phyloP scores from a whole-genome alignment of 2,888 invertebrate species.

The Mesorhabditis sp. region DNA sequence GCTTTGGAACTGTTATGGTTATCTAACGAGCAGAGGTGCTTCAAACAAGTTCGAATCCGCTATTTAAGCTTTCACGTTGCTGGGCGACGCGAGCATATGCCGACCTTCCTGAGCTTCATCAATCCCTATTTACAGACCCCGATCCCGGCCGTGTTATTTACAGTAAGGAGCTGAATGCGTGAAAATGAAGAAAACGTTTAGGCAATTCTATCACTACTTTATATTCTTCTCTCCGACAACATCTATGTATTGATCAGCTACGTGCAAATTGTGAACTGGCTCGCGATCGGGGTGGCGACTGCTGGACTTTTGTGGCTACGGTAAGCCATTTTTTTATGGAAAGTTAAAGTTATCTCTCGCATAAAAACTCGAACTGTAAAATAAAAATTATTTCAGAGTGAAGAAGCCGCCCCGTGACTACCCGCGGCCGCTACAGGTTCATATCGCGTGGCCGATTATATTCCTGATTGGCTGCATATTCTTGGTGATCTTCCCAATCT shows the following conservation, averaged over 20 bases:
- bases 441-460: slow-evolving; percentile 74
- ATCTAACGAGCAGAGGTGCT: slow-evolving; percentile 84
- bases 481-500: slow-evolving; percentile 80
- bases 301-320: slow-evolving; percentile 86
- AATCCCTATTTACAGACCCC: slow-evolving; percentile 62
- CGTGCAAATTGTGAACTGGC: slow-evolving; percentile 68
- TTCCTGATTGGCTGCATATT: slow-evolving; percentile 82
- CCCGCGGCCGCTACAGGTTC: slow-evolving; percentile 65
- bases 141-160: slow-evolving; percentile 61
- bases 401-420: slow-evolving; percentile 35
- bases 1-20: slow-evolving; percentile 88
- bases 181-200: slow-evolving; percentile 59
- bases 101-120: slow-evolving; percentile 61
- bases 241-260: slow-evolving; percentile 94
- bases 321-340: slow-evolving; percentile 68
- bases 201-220: slow-evolving; percentile 87
- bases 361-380: not conserved
- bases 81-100: slow-evolving; percentile 62
- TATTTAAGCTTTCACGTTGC: slow-evolving; percentile 62
- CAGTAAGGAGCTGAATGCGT: slow-evolving; percentile 54
- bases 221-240: slow-evolving; percentile 82
- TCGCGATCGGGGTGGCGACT: slow-evolving; percentile 90
- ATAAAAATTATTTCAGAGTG: slow-evolving; percentile 20
- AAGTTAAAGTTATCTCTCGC: not conserved
- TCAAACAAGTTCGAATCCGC: not conserved